phyloP scores from a whole-genome alignment of 1,140 invertebrate genomes.

The Drosophila pruinosa region DNA sequence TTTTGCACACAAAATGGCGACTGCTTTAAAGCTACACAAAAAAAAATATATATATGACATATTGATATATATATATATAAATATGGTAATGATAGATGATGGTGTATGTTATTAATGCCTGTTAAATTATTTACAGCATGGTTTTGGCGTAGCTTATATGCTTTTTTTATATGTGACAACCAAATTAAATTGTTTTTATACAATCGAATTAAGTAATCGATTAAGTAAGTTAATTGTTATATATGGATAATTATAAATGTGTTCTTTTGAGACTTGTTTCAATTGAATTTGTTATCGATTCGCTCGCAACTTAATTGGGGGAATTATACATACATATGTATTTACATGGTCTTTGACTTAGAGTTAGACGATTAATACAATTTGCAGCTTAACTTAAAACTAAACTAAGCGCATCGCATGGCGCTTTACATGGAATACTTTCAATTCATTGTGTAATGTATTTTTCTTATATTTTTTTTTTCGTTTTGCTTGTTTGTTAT shows the following conservation, averaged over 20 bases:
- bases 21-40: conserved; percentile 56
- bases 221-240: background rate
- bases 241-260: background rate
- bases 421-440: conserved; percentile 39
- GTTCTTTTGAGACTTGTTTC: conserved; percentile 8
- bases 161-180: background rate
- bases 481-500: too few relatives aligned
- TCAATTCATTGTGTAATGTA: conserved; percentile 17
- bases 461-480: conserved; percentile 18
- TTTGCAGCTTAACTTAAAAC: conserved; percentile 11
- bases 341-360: conserved; percentile 61
- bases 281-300: background rate
- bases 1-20: conserved; percentile 61
- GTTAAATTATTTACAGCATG: conserved; percentile 36
- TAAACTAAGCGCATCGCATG: conserved; percentile 32
- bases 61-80: conserved; percentile 7
- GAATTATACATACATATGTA: conserved; percentile 6
- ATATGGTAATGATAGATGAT: background rate
- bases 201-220: background rate
- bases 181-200: conserved; percentile 7
- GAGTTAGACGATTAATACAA: conserved; percentile 32
- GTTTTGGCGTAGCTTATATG: conserved; percentile 15
- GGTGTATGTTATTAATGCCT: conserved; percentile 3
- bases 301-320: background rate
- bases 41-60: conserved; percentile 38